Conservation (phyloP, 2,797 vertebrate genomes). For the Tokudaia muenninki region DNA sequence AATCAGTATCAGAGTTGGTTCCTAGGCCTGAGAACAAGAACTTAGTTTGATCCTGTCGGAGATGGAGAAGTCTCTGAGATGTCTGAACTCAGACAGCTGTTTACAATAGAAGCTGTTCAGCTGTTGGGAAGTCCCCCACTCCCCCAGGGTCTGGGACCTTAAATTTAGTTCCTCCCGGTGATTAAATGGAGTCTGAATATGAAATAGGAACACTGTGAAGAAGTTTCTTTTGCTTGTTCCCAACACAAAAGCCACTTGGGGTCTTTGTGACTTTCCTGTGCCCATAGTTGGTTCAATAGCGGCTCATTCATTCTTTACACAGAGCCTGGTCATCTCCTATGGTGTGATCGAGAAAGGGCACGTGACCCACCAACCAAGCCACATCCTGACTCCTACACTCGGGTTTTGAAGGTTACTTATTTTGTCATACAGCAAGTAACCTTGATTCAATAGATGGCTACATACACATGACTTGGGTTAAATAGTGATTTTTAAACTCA, state of each 20-base stretch:
- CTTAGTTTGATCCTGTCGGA: not conserved
- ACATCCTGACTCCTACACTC: too few species aligned
- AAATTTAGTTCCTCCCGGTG: not conserved
- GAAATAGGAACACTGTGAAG: not conserved
- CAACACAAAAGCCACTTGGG: not conserved
- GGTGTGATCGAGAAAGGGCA: too few species aligned
- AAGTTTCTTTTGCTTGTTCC: not conserved
- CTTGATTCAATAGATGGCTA: not conserved
- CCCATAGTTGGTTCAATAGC: not conserved
- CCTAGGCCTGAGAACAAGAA: not conserved
- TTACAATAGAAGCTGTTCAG: not conserved
- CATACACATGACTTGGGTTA: not conserved
- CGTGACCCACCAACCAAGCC: not conserved
- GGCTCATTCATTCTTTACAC: not conserved
- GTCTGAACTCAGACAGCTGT: not conserved
- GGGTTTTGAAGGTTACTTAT: not conserved
- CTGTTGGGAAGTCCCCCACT: not conserved
- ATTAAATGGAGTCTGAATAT: not conserved
- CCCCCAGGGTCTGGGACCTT: not conserved
- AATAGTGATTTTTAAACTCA: not conserved
- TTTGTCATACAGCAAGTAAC: not conserved
- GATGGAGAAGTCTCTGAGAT: not conserved
- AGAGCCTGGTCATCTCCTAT: fast-evolving
- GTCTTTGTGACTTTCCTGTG: too few species aligned
- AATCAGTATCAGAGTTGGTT: not conserved